Evolutionary conservation across 2,888 invertebrate genomes (phyloP).

Genomic region (Metallyticus violacea): DNA sequence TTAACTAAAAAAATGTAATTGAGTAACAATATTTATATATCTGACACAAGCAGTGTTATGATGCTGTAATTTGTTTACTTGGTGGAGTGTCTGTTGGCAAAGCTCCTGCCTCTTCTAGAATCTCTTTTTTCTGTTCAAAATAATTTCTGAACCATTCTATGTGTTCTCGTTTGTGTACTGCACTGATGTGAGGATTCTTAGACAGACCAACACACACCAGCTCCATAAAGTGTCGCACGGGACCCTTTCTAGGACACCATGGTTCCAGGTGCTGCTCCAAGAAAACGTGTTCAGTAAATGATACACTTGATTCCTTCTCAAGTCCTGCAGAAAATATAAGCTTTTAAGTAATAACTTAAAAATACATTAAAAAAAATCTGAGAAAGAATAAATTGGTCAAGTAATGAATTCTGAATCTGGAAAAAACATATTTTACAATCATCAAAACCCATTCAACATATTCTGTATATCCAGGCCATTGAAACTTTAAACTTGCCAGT

Average conservation of each 20-base stretch:
- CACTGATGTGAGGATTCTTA: slow-evolving; percentile 89
- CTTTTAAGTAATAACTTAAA: no score
- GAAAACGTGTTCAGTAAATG: slow-evolving; percentile 92
- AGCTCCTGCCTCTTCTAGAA: slow-evolving; percentile 65
- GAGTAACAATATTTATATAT: neutral
- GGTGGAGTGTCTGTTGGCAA: slow-evolving; percentile 39
- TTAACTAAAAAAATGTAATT: no score
- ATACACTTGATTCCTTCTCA: slow-evolving; percentile 61
- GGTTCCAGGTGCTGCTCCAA: slow-evolving; percentile 78
- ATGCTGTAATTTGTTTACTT: neutral
- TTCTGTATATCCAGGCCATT: no score
- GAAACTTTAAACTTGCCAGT: no score
- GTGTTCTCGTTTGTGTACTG: slow-evolving; percentile 82
- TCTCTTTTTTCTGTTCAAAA: slow-evolving; percentile 74
- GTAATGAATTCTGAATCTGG: no score
- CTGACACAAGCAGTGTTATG: neutral
- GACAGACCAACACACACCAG: slow-evolving; percentile 89
- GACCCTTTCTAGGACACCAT: slow-evolving; percentile 89
- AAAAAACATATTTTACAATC: no score
- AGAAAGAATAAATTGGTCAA: no score
- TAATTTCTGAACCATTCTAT: slow-evolving; percentile 90
- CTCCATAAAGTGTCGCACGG: slow-evolving; percentile 96
- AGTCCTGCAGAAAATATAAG: slow-evolving; percentile 51
- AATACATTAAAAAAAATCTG: no score
- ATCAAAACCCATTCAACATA: no score